Evolutionary conservation across 2,888 invertebrate species (phyloP), one percentile per base, ranked within the genome.

Genomic region (Tanaodytes sp.): DNA sequence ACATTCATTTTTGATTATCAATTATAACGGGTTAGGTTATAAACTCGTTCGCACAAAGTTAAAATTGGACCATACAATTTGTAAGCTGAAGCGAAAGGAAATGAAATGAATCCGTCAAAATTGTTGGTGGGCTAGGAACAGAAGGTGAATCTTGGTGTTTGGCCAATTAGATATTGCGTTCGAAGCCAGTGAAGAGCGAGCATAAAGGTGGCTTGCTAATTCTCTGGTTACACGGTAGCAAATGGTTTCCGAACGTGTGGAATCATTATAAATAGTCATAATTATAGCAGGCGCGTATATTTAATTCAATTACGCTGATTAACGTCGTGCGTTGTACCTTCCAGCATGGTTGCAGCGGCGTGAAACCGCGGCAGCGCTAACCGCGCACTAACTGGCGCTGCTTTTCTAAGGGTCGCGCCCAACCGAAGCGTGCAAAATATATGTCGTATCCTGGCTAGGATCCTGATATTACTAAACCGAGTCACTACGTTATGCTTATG

Each of bases 181-280:
- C 37, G 36, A 18, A 9, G 14, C 19, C 23, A 40, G 31, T 42
- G 36, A 48, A 37, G 49, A 51, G 51, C 23, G 42, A 42, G 40
- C 36, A 15, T 20, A 19, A 31, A 55, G 54, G 49, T 37, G 54
- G 49, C 31, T 48, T 23, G 31, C 54, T 54, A 63, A 69, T 64
- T 64, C 51, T 59, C 59, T 15, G 48, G 63, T 63, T 63, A 49
- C 49, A 62, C 23, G 58, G 43, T 18, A 33, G 59, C 68, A 73
- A 73, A 55, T 67, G 63, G 70, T 68, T 62, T 46, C 31, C 30
- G 62, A 51, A 58, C 39, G 54, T 36, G 72, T 67, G 75, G 77
- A 82, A 83, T 84, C 82, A 82, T 84, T 83, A 83, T 83, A 84
- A 84, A 84, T 84, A 84, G 83, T 84, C 82, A 83, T 84, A 84